Evolutionary conservation across 2,888 invertebrate species (phyloP).

Genomic region (Apodemia mormo): DNA sequence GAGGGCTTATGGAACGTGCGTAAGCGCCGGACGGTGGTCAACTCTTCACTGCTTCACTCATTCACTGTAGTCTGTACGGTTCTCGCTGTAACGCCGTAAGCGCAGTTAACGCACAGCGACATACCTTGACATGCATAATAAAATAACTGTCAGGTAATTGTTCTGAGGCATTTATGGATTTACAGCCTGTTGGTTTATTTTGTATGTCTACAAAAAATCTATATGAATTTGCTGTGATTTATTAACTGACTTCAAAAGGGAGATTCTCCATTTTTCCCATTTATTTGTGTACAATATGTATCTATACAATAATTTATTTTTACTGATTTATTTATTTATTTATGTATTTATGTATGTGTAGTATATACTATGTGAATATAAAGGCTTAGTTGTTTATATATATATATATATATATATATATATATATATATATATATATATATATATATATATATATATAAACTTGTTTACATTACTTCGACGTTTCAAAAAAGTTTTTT

Average conservation of each 20-base stretch:
- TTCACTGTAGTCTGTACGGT: background rate
- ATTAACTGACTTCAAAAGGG: background rate
- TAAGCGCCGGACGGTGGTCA: constrained; percentile 74
- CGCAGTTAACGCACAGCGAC: background rate
- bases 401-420: no score
- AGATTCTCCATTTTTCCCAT: no score
- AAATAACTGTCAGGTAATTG: background rate
- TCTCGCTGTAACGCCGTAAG: background rate
- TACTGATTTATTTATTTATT: no score
- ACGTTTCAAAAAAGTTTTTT: no score
- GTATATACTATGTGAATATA: no score
- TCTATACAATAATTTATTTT: no score
- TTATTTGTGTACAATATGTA: no score
- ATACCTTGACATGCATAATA: constrained; percentile 2
- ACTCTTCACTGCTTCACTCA: constrained; percentile 46
- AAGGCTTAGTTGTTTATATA: no score
- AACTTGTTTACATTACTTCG: no score
- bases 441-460: no score
- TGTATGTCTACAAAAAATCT: background rate
- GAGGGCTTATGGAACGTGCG: constrained; percentile 53
- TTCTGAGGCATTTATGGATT: background rate
- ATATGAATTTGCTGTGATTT: background rate
- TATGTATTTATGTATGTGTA: no score
- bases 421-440: no score
- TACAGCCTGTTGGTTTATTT: background rate